A percentile compares a stretch with the other conserved stretches of the same genome.
phyloP scores from a whole-genome alignment of 2,888 invertebrate species.

The Gryllus longicercus region DNA sequence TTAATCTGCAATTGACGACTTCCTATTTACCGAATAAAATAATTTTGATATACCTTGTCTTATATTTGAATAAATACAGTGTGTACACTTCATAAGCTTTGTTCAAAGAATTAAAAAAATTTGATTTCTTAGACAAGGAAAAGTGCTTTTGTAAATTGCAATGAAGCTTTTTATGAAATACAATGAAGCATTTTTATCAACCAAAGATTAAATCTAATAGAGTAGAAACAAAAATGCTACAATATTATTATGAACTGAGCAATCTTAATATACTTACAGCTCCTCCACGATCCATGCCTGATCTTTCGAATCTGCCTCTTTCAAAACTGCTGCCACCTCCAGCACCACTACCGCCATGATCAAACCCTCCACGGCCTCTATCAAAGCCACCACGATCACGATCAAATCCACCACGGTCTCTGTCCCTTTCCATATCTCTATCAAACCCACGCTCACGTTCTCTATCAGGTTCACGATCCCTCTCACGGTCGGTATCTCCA shows the following conservation, averaged over 20 bases:
- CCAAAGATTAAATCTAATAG: too few relatives aligned
- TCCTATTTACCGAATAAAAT: too few relatives aligned
- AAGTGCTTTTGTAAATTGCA: too few relatives aligned
- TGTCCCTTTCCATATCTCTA: conserved; percentile 38
- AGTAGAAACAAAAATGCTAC: too few relatives aligned
- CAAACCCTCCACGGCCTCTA: conserved; percentile 39
- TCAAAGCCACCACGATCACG: conserved; percentile 18
- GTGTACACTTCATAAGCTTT: too few relatives aligned
- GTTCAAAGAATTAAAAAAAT: too few relatives aligned
- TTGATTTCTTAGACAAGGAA: too few relatives aligned
- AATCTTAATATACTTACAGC: not conserved
- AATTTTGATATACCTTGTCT: too few relatives aligned
- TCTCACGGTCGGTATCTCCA: conserved; percentile 24
- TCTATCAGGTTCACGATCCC: not conserved
- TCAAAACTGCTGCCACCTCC: conserved; percentile 32
- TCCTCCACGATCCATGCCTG: conserved; percentile 23
- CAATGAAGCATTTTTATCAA: too few relatives aligned
- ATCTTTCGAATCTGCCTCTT: conserved; percentile 30
- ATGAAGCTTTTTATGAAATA: too few relatives aligned
- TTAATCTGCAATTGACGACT: too few relatives aligned
- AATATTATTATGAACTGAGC: not conserved
- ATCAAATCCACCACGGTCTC: conserved; percentile 25
- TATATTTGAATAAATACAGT: too few relatives aligned
- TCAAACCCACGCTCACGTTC: conserved; percentile 34
- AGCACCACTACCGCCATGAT: conserved; percentile 37